A percentile compares a stretch with the other conserved stretches of the same genome.
These are phyloP conservation scores for Channallabes apus DNA, from an alignment of 2,797 vertebrate genomes.

Conservation along the genomic window DNA sequence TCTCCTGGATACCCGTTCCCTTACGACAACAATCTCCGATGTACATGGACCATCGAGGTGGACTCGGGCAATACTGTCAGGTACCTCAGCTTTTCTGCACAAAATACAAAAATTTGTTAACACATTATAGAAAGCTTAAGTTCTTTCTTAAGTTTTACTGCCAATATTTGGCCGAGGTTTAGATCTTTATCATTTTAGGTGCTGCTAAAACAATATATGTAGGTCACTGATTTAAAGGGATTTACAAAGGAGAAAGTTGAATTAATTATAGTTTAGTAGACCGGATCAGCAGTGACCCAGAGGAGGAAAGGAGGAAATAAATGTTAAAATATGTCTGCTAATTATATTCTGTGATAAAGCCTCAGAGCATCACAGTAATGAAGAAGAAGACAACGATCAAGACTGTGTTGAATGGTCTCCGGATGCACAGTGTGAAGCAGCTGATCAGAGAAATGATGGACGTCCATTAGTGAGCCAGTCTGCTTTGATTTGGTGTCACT, in stretches of 20 bases:
- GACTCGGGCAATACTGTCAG: slow-evolving; percentile 95
- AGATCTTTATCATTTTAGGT: not conserved
- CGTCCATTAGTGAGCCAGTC: not conserved
- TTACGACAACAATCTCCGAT: slow-evolving; percentile 95
- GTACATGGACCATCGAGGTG: slow-evolving; percentile 94
- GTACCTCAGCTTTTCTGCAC: slow-evolving; percentile 64
- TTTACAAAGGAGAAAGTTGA: slow-evolving; percentile 4
- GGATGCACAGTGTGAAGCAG: not conserved
- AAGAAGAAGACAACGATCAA: not conserved
- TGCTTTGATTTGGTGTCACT: not conserved
- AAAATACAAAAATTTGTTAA: not conserved
- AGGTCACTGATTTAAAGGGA: slow-evolving; percentile 25
- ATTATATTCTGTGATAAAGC: slow-evolving; percentile 25
- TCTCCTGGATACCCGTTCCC: slow-evolving; percentile 97
- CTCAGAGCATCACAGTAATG: slow-evolving; percentile 13
- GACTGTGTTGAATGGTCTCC: not conserved
- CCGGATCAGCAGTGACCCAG: slow-evolving; percentile 24
- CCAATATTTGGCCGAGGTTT: not conserved
- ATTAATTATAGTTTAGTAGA: slow-evolving; percentile 38
- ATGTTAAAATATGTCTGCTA: slow-evolving; percentile 17
- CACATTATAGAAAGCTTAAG: not conserved
- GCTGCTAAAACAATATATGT: slow-evolving; percentile 3
- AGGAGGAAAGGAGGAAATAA: slow-evolving; percentile 27
- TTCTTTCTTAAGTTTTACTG: not conserved
- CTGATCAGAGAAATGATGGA: not conserved